Evolutionary conservation across 2,888 invertebrate genomes (phyloP), one percentile per base, ranked within the genome.

Genomic region (Pimpla rufipes): DNA sequence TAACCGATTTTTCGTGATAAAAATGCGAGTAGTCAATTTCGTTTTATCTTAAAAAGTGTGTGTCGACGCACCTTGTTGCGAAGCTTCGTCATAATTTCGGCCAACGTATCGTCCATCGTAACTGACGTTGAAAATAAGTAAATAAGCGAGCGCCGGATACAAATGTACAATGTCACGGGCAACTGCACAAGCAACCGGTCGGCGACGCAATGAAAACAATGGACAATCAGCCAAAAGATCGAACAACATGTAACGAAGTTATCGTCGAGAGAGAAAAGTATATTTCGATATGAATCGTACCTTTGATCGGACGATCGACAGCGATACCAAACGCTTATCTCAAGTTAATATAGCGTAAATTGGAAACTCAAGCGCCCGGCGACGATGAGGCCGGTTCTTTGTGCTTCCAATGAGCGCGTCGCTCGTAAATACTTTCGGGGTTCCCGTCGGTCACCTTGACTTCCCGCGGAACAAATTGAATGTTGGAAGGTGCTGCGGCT

Each of bases 51-150:
- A n/a, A n/a, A n/a, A n/a, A n/a, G n/a, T n/a, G n/a, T n/a, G n/a
- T n/a, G n/a, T n/a, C n/a, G 21, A 45, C 35, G 16, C 67, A 76
- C 76, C 57, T 77, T 77, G 29, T 68, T 68, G 3, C 76, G 47
- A 5, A 67, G 57, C 18, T 29, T 29, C 29, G 3, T 29, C 3
- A 29, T 2, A 29, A 37, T 47, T 47, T 77, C 76, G 37, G 59
- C 67, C 67, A 77, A 3, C 29, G 29, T 29, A 29, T 29, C 29
- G 29, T 55, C 40, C n/a, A 50, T 47, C 23, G 35, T 13, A 37
- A 11, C 1, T 57, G 1, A 11, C 16, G n/a, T 23, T n/a, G n/a
- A n/a, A 29, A 29, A 5, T 50, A 0, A 11, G 18, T 37, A 13
- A 47, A 21, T 10, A 52, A 52, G 21, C 18, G 7, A 21, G 18